Evolutionary conservation across 2,797 vertebrate species (phyloP).

Genomic region (Calcarius lapponicus): DNA sequence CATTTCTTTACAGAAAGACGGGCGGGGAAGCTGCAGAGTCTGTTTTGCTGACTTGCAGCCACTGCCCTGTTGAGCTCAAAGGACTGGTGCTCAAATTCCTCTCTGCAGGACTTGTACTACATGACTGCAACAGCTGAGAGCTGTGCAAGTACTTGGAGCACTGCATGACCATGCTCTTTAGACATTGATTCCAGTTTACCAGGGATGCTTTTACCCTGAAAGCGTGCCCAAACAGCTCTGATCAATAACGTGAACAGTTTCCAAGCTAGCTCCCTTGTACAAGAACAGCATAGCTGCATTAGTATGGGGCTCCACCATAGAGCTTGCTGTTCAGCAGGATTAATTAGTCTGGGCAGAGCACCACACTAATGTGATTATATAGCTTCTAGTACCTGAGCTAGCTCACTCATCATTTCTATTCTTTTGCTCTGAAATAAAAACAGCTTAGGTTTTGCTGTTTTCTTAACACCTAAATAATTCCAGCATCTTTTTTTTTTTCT

Average conservation of each 20-base stretch:
- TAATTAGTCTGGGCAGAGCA: conserved; percentile 52
- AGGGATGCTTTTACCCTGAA: background rate
- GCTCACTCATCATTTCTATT: background rate
- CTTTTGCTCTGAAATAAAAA: background rate
- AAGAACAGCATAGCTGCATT: background rate
- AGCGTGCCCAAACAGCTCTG: background rate
- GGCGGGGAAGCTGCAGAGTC: background rate
- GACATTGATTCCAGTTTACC: background rate
- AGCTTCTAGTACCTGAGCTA: conserved; percentile 37
- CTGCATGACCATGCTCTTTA: background rate
- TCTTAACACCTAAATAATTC: background rate
- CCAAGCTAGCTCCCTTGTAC: background rate
- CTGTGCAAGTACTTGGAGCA: background rate
- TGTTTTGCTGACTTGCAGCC: background rate
- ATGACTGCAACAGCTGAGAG: background rate
- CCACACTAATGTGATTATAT: conserved; percentile 11
- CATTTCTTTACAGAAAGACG: background rate
- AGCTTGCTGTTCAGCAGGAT: conserved; percentile 23
- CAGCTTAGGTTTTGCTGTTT: background rate
- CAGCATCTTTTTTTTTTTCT: background rate
- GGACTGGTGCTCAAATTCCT: background rate
- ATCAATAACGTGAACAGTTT: background rate
- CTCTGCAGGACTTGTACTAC: background rate
- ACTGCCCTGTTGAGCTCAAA: background rate
- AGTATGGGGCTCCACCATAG: conserved; percentile 16